These are phyloP conservation scores for Enteromius argenteus DNA, from an alignment of 2,797 vertebrate genomes.

Conservation along the genomic window DNA sequence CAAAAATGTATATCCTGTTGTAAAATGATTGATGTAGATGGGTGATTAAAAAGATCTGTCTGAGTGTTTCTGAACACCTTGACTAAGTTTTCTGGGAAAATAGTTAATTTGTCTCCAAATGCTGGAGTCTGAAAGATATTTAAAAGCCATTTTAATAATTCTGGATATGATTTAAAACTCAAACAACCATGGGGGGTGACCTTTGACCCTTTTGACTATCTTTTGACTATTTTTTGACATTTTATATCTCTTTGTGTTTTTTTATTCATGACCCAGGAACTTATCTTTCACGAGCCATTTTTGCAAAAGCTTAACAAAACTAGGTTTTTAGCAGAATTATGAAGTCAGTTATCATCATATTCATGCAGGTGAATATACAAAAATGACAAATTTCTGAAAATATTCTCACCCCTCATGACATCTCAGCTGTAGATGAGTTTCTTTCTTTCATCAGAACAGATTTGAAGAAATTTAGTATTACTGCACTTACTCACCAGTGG, in stretches of 20 bases:
- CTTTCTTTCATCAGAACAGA: background rate
- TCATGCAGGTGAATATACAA: background rate
- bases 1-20: background rate
- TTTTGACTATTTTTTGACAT: background rate
- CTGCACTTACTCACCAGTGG: background rate
- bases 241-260: no score
- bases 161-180: background rate
- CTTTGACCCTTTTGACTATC: background rate
- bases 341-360: background rate
- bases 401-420: background rate
- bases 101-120: background rate
- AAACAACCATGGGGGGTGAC: background rate
- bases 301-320: background rate
- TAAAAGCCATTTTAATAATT: background rate
- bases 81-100: background rate
- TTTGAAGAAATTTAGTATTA: background rate
- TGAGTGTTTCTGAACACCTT: conserved; percentile 3
- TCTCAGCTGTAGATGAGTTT: background rate
- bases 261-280: background rate
- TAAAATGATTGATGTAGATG: conserved; percentile 26
- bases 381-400: background rate
- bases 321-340: background rate
- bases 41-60: conserved; percentile 17
- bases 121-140: background rate
- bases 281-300: background rate